phyloP scores from a whole-genome alignment of 1,140 invertebrate genomes.

The Drosophila dunni region DNA sequence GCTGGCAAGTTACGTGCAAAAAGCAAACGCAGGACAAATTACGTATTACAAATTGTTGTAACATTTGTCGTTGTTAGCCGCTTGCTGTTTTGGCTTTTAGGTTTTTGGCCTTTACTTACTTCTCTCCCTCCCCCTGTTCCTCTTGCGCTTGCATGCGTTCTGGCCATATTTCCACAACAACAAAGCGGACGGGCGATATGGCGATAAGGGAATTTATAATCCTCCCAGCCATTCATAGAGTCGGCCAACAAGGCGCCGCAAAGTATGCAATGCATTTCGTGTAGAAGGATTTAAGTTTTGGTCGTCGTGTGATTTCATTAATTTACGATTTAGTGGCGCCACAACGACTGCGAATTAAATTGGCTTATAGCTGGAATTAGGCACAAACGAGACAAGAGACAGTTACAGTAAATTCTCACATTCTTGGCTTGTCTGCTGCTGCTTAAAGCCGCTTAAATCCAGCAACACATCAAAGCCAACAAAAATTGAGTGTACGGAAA shows the following conservation, averaged over 20 bases:
- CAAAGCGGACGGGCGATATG: slow-evolving; percentile 58
- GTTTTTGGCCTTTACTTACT: slow-evolving; percentile 24
- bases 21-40: slow-evolving; percentile 64
- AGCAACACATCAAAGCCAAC: slow-evolving; percentile 62
- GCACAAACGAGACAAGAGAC: slow-evolving; percentile 31
- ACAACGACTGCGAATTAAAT: slow-evolving; percentile 70
- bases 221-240: slow-evolving; percentile 14
- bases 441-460: slow-evolving; percentile 9
- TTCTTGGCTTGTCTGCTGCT: neutral
- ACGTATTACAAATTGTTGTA: slow-evolving; percentile 74
- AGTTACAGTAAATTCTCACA: slow-evolving; percentile 9
- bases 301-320: slow-evolving; percentile 69
- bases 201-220: slow-evolving; percentile 80
- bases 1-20: slow-evolving; percentile 2
- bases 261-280: slow-evolving; percentile 53
- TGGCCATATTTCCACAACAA: slow-evolving; percentile 67
- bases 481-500: slow-evolving; percentile 7
- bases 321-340: slow-evolving; percentile 76
- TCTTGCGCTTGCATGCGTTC: slow-evolving; percentile 62
- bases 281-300: slow-evolving; percentile 68
- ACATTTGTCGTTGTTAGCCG: slow-evolving; percentile 43
- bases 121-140: slow-evolving; percentile 11
- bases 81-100: slow-evolving; percentile 34
- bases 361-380: slow-evolving; percentile 66
- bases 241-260: slow-evolving; percentile 54